Conservation (phyloP, 2,797 vertebrate species). For the Rhodeus uyekii region DNA sequence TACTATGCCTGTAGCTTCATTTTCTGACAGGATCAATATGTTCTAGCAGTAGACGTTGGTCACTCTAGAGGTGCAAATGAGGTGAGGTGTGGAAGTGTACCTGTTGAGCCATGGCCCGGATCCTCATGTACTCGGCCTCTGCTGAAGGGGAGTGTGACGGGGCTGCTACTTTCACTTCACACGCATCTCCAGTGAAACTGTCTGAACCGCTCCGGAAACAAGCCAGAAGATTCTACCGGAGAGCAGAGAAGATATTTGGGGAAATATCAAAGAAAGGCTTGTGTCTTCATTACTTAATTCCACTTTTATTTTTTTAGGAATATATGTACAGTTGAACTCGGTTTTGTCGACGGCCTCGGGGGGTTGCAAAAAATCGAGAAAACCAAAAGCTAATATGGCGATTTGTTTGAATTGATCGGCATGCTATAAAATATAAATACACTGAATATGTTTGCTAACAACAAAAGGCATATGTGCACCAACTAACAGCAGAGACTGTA, state of each 20-base stretch:
- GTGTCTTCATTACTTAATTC: neutral
- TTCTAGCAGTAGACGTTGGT: neutral
- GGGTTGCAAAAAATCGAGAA: too few relatives aligned
- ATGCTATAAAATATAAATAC: too few relatives aligned
- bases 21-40: neutral
- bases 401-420: too few relatives aligned
- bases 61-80: neutral
- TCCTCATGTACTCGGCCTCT: conserved; percentile 96
- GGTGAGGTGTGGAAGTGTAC: conserved; percentile 63
- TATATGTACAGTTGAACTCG: too few relatives aligned
- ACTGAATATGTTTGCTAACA: too few relatives aligned
- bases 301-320: neutral
- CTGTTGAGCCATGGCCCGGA: conserved; percentile 98
- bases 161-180: conserved; percentile 96
- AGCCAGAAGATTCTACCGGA: conserved; percentile 87
- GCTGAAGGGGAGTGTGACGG: conserved; percentile 89
- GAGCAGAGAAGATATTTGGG: neutral
- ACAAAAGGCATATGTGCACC: too few relatives aligned
- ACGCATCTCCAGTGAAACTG: conserved; percentile 92
- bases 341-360: too few relatives aligned
- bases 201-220: conserved; percentile 94
- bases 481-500: too few relatives aligned
- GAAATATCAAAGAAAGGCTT: neutral
- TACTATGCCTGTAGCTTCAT: neutral
- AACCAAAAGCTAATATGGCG: too few relatives aligned